phyloP scores from a whole-genome alignment of 2,113 vertebrate genomes.

The Callospermophilus lateralis region DNA sequence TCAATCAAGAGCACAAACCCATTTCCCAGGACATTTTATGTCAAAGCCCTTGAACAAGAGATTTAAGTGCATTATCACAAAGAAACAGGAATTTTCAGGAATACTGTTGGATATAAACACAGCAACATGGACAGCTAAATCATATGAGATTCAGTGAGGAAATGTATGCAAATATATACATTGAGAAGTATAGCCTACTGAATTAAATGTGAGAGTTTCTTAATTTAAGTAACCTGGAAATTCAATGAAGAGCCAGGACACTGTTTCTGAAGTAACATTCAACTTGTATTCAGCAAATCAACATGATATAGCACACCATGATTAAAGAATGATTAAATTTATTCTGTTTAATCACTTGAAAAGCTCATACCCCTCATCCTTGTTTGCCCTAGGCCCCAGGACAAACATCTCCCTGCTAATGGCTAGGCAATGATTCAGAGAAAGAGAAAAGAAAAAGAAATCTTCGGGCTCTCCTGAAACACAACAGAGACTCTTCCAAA shows the following conservation, averaged over 20 bases:
- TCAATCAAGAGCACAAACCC: slow-evolving; percentile 12
- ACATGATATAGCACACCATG: background rate
- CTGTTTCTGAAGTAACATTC: slow-evolving; percentile 39
- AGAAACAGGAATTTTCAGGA: background rate
- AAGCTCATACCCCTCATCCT: background rate
- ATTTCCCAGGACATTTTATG: background rate
- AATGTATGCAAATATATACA: slow-evolving; percentile 3
- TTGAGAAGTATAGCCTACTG: background rate
- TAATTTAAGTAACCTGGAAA: slow-evolving; percentile 54
- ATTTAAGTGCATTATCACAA: background rate
- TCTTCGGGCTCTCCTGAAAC: slow-evolving; percentile 25
- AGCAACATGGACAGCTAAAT: background rate
- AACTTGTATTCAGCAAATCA: slow-evolving; percentile 59
- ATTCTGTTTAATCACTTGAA: slow-evolving; percentile 31
- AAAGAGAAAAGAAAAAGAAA: slow-evolving; percentile 52
- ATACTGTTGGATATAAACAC: background rate
- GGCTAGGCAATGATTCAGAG: slow-evolving; percentile 1
- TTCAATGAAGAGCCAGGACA: background rate
- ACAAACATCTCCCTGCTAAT: slow-evolving; percentile 35
- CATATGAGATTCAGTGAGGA: background rate
- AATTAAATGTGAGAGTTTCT: slow-evolving; percentile 38
- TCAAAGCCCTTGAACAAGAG: background rate
- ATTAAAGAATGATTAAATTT: slow-evolving; percentile 56
- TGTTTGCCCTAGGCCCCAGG: background rate
- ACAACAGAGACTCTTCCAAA: slow-evolving; percentile 21